Evolutionary conservation across 2,113 vertebrate species (phyloP), one percentile per base, ranked within the genome.

Genomic region (Lepus europaeus): DNA sequence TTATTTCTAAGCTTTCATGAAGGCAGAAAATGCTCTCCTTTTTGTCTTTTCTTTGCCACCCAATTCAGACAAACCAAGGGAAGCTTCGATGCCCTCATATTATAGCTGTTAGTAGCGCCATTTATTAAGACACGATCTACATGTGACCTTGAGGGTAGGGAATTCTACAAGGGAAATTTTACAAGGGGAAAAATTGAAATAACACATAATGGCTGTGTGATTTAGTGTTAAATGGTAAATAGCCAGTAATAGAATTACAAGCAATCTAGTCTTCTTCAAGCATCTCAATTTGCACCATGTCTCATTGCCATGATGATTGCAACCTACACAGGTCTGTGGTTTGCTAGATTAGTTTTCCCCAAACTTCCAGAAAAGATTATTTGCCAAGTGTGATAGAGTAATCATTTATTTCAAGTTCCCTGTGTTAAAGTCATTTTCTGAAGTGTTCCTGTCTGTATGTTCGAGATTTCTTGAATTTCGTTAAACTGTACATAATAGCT

Each of bases 1-100:
- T 22, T 77, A 20, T 68, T 81, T 90, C 20, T 87, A 9, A 36
- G 86, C 93, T 45, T 89, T 61, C 64, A 73, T 56, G 85, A 73
- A 87, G 86, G 39, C 33, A 23, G 59, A 22, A 10, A 25, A 59
- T 56, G 33, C 64, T 92, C 70, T 76, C 39, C 23, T 69, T 82
- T 74, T 20, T 87, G 39, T 69, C 63, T 51, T 90, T 94, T 94
- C 45, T 82, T 9, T 61, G 45, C 53, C 51, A 87, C 6, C 27
- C 22, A 64, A 27, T 13, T 63, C 49, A 79, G n/a, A 80, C 29
- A 87, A 69, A 85, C 19, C 9, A 56, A 39, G 27, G 74, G 68
- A n/a, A 49, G 20, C 49, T 69, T 25, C 23, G 49, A 7, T 51
- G 13, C 27, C 33, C 73, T 33, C 83, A 73, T 29, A 22, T 17